Base-by-base conservation (phyloP, 2,113 vertebrate species). In the Corythornis madagascariensis region DNA sequence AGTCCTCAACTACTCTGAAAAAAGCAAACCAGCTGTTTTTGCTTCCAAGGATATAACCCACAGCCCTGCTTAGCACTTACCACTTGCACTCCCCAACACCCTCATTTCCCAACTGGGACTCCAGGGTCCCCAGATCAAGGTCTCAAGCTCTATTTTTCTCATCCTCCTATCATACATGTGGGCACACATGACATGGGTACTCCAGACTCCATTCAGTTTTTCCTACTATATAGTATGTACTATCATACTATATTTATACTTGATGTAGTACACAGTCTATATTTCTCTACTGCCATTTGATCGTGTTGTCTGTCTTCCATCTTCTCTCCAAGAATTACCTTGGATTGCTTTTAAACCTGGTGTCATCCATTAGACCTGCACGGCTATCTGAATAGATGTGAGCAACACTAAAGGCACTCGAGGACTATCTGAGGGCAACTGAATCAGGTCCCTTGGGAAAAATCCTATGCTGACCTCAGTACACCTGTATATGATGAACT, bases 341-440 rank as follows among this genome's bases (percentile, higher is more conserved):
- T 9, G 18, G n/a, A 45, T 31, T 0, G 0, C 22, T 59, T 38
- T 59, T 57, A 71, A 76, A 70, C 6, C 50, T 82, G 56, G 5
- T 56, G 10, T 29, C 47, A 53, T 48, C 50, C 6, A 1, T 24
- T 11, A 61, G 4, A 8, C 42, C 22, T 26, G 1, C 10, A 2
- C 4, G 20, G 31, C 8, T 55, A 38, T 48, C 28, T 57, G 19
- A 26, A 18, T 8, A 29, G 7, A 26, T 72, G 21, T 1, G 6
- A 64, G 40, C 31, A 52, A 33, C 48, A 59, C 0, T 0, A 38
- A 60, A 11, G 33, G 14, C 8, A 47, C 15, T 50, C 21, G 20
- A 64, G 6, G 33, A n/a, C 4, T 63, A 9, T 45, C 6, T 50
- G 52, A 85, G 28, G 15, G 38, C 11, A 31, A 10, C 3, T 13